Conservation (phyloP, 1,140 invertebrate genomes). For the Aphis craccivora region DNA sequence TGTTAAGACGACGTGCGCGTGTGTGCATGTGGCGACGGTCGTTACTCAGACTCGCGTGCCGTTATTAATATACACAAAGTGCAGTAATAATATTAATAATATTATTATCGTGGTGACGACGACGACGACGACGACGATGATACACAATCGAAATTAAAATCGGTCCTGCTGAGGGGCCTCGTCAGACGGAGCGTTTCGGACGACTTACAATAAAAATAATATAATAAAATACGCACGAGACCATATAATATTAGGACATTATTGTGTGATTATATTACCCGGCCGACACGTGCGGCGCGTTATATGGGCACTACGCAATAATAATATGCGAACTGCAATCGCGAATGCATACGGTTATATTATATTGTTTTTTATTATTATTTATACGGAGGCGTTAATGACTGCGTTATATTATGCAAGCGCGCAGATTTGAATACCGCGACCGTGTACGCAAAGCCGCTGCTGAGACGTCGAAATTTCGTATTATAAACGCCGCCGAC, state of each 20-base stretch:
- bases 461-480: background rate
- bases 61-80: background rate
- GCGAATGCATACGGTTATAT: background rate
- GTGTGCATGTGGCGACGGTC: background rate
- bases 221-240: background rate
- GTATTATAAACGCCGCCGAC: background rate
- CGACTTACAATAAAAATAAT: background rate
- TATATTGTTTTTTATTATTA: background rate
- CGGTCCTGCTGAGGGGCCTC: background rate
- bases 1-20: background rate
- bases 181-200: background rate
- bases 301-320: background rate
- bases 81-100: background rate
- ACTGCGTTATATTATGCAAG: background rate
- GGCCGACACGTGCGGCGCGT: background rate
- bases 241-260: background rate
- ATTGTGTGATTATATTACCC: background rate
- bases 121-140: too few relatives aligned
- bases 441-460: too few relatives aligned
- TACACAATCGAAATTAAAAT: constrained; percentile 20
- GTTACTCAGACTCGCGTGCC: background rate
- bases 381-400: background rate
- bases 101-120: too few relatives aligned
- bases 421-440: background rate
- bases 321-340: background rate